Evolutionary conservation across 2,797 vertebrate genomes (phyloP), one percentile per base, ranked within the genome.

Genomic region (Toxotes lorentzi): DNA sequence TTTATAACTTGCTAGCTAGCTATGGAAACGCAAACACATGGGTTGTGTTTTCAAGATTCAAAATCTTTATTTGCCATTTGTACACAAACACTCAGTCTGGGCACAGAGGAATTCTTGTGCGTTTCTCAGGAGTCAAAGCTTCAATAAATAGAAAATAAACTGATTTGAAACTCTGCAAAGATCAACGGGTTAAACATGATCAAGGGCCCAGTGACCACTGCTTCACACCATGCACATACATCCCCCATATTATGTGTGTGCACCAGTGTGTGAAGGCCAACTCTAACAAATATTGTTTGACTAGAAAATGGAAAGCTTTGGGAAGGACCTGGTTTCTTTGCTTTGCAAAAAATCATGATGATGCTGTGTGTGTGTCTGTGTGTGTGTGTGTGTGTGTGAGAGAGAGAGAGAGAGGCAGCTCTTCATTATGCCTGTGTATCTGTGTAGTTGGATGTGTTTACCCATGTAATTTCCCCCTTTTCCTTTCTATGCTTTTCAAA

Each of bases 281-380:
- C 74, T 86, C 82, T 81, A 91, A 92, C 84, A 92, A 76, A 89
- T 71, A 66, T 48, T 86, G 82, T 78, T 60, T 43, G 43, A 64
- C 27, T 72, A 86, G 88, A 88, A n/a, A 76, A 60, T 82, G 81
- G 79, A 90, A 74, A 70, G 72, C 68, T 19, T 64, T 62, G 78
- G 77, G 81, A 86, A 78, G 67, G 62, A 77, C 43, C 59, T 73
- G 60, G 70, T 61, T 76, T 85, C 75, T 68, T 53, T 47, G 51
- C 74, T 50, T 30, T 30, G 27, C 27, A 21, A 85, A 83, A 74
- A 67, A 67, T 85, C 69, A 84, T 87, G 12, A 50, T 85, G 81
- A 54, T 32, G 38, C 79, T 86, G 30, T 60, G 73, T 67, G 66
- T 60, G 50, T 56, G 50, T 62, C 24, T 34, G 70, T 24, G 34